A percentile compares a stretch with the other conserved stretches of the same genome.
These are phyloP conservation scores for Bolborhynchus lineola DNA, from an alignment of 2,113 vertebrate genomes.

Conservation along the genomic window DNA sequence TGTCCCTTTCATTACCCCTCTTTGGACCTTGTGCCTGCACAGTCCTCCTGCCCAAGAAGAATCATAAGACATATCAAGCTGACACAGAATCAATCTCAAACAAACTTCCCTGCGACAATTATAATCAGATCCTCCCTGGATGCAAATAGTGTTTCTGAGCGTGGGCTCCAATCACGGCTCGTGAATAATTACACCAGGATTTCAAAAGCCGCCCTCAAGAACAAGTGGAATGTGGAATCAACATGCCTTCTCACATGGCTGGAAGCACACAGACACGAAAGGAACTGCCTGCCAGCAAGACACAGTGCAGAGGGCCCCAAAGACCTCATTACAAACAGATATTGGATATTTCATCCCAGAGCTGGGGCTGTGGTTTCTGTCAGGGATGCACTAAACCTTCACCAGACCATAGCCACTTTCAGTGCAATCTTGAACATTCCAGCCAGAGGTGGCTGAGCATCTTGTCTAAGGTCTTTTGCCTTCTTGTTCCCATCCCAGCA, in stretches of 20 bases:
- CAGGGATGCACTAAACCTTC: background rate
- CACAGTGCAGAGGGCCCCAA: background rate
- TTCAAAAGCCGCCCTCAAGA: background rate
- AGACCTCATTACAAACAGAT: background rate
- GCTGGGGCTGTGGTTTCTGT: background rate
- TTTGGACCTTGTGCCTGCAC: background rate
- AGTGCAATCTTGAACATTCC: background rate
- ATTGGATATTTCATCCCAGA: background rate
- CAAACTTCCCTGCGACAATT: constrained; percentile 11
- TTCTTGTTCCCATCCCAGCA: background rate
- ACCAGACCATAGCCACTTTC: background rate
- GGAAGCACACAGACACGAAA: background rate
- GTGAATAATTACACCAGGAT: background rate
- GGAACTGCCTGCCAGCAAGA: background rate
- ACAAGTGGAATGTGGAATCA: background rate
- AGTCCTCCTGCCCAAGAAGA: background rate
- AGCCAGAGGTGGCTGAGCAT: background rate
- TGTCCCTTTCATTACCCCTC: background rate
- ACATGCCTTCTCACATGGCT: background rate
- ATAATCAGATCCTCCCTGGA: constrained; percentile 20
- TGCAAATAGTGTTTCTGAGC: background rate
- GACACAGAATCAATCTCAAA: background rate
- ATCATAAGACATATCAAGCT: background rate
- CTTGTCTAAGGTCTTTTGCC: background rate
- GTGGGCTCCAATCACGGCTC: background rate